Percentiles rank a stretch among this genome's conserved stretches.
Evolutionary conservation across 2,888 invertebrate species (phyloP).

Genomic region (Phania funesta): DNA sequence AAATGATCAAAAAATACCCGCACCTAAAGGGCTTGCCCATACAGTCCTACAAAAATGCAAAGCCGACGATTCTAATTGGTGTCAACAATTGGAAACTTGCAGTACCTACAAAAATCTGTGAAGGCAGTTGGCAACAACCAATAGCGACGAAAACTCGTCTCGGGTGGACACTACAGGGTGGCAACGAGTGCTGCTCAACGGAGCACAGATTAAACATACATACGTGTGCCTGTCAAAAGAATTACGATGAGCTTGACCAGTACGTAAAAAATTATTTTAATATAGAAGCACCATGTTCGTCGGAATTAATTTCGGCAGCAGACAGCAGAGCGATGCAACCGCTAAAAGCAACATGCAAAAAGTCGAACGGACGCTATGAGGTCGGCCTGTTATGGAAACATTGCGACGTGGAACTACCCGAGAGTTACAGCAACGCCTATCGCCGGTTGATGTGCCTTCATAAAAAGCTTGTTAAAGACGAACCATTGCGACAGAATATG

Average conservation of each 20-base stretch:
- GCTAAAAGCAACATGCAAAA: constrained; percentile 52
- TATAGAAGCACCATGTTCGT: constrained; percentile 2
- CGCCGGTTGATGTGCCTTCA: not conserved
- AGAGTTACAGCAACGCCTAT: constrained; percentile 8
- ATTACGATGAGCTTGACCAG: not conserved
- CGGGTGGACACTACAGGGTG: not conserved
- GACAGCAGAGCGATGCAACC: constrained; percentile 24
- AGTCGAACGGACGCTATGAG: constrained; percentile 10
- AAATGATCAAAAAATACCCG: not conserved
- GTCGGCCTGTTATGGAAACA: constrained; percentile 22
- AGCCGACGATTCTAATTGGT: not conserved
- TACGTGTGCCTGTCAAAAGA: not conserved
- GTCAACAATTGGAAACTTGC: not conserved
- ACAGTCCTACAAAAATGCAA: not conserved
- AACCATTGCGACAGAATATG: constrained; percentile 18
- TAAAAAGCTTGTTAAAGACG: constrained; percentile 12
- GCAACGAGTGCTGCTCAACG: not conserved
- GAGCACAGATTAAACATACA: not conserved
- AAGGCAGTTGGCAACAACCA: constrained; percentile 11
- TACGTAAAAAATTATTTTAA: constrained; percentile 10
- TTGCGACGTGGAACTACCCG: constrained; percentile 16
- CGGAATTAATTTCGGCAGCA: not conserved
- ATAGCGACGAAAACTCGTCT: constrained; percentile 1
- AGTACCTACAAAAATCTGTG: not conserved
- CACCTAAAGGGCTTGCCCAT: not conserved